A percentile compares a stretch with the other conserved stretches of the same genome.
Evolutionary conservation across 30 jellyfish, hydroid and myxozoan species (phyloP).

Genomic region (Pseudorhiza aurosa): DNA sequence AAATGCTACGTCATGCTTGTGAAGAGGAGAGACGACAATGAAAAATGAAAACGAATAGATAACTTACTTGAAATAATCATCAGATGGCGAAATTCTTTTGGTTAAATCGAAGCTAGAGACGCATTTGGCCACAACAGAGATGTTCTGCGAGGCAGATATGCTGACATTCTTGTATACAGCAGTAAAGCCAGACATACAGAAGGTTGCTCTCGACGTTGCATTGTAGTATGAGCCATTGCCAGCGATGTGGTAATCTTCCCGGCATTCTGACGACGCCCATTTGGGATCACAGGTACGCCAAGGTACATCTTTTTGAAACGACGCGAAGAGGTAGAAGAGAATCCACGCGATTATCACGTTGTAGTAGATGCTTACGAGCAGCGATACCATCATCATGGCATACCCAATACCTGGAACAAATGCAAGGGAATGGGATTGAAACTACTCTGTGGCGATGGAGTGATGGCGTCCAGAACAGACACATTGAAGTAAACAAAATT

Average conservation of each 20-base stretch:
- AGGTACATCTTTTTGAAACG: constrained; percentile 82
- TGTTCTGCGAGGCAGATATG: constrained; percentile 21
- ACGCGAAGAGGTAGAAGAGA: constrained; percentile 79
- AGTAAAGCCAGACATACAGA: constrained; percentile 52
- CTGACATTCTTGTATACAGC: constrained; percentile 62
- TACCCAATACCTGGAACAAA: constrained; percentile 71
- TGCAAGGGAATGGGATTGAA: neutral
- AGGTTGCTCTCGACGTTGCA: constrained; percentile 36
- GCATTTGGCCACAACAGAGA: constrained; percentile 47
- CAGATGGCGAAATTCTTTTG: constrained; percentile 70
- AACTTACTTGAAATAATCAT: constrained; percentile 84
- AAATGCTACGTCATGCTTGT: no score
- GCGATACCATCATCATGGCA: constrained; percentile 89
- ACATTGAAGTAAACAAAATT: no score
- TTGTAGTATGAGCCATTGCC: constrained; percentile 84
- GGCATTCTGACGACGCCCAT: constrained; percentile 83
- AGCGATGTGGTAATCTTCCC: constrained; percentile 43
- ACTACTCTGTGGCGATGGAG: no score
- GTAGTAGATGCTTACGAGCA: constrained; percentile 83
- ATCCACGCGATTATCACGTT: constrained; percentile 93
- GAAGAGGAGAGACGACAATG: no score
- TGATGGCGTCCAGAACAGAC: no score
- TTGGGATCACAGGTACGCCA: constrained; percentile 87
- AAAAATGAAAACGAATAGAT: no score
- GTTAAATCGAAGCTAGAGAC: constrained; percentile 21